phyloP scores from a whole-genome alignment of 2,797 vertebrate species.

The Thaleichthys pacificus region DNA sequence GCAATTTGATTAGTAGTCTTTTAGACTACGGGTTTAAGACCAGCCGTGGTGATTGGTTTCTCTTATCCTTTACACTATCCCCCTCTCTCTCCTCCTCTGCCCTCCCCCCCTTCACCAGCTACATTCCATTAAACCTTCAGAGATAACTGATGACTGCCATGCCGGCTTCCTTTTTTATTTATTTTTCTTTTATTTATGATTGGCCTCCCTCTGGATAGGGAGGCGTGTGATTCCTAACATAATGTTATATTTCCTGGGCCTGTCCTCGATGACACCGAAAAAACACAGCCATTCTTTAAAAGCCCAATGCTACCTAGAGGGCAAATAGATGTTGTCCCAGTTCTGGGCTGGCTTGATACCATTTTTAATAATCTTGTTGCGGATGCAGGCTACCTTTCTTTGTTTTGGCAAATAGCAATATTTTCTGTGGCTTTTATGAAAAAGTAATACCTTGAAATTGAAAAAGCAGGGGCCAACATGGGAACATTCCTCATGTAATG shows the following conservation, averaged over 20 bases:
- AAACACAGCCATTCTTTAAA: constrained; percentile 63
- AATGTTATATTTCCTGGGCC: constrained; percentile 60
- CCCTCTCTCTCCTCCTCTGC: constrained; percentile 3
- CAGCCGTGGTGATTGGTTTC: constrained; percentile 11
- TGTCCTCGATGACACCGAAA: constrained; percentile 57
- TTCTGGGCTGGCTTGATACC: constrained; percentile 48
- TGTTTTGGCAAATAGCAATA: constrained; percentile 56
- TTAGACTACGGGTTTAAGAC: too few relatives aligned
- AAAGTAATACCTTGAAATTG: constrained; percentile 64
- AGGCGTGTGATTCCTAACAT: constrained; percentile 54
- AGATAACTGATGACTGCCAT: constrained; percentile 69
- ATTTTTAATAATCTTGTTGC: constrained; percentile 69
- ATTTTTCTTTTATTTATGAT: constrained; percentile 65
- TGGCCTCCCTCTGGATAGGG: constrained; percentile 52
- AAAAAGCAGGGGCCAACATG: constrained; percentile 37
- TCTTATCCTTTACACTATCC: constrained; percentile 26
- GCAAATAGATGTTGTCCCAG: constrained; percentile 62
- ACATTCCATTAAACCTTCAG: constrained; percentile 70
- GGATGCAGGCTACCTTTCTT: constrained; percentile 44
- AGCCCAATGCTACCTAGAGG: constrained; percentile 59
- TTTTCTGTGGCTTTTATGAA: constrained; percentile 57
- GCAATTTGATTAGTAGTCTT: background rate
- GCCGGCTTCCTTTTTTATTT: constrained; percentile 44
- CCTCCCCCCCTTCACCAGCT: constrained; percentile 34
- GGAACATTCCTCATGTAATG: constrained; percentile 60